Evolutionary conservation across 2,888 invertebrate genomes (phyloP).

Genomic region (Sesamia inferens): DNA sequence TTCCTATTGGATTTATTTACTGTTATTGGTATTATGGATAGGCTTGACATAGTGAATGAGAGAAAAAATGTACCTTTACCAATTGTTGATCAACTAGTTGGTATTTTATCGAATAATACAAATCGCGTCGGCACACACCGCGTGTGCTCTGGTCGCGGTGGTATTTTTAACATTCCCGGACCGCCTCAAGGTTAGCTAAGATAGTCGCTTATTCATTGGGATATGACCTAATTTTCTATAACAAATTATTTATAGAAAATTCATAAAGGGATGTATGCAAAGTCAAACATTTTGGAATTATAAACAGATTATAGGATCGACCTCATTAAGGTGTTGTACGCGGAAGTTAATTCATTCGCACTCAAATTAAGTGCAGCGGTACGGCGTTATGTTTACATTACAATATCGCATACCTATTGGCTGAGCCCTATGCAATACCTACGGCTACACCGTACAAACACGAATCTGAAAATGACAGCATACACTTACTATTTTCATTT

Average conservation of each 20-base stretch:
- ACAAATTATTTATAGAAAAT: constrained; percentile 76
- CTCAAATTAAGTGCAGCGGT: constrained; percentile 38
- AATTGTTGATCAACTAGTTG: constrained; percentile 55
- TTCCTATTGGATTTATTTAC: constrained; percentile 25
- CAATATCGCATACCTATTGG: background rate
- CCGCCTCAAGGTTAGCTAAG: constrained; percentile 88
- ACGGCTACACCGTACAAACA: background rate
- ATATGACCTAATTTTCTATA: constrained; percentile 88
- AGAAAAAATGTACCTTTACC: constrained; percentile 6
- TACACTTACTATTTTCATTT: constrained; percentile 58
- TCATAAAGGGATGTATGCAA: constrained; percentile 45
- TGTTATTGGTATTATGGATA: background rate
- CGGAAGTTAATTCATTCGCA: constrained; percentile 38
- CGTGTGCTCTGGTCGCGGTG: constrained; percentile 79
- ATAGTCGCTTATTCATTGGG: constrained; percentile 87
- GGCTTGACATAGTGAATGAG: background rate
- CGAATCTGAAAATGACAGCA: background rate
- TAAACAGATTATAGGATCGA: constrained; percentile 26
- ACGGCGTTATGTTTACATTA: constrained; percentile 33
- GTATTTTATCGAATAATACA: constrained; percentile 77
- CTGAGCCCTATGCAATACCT: background rate
- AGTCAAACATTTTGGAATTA: constrained; percentile 33
- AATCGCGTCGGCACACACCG: constrained; percentile 73
- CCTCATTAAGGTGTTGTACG: constrained; percentile 30
- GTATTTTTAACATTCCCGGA: constrained; percentile 90